Percentiles rank a stretch among this genome's conserved stretches.
Conservation (phyloP, 1,140 invertebrate species). For the Drosophila murphyi region DNA sequence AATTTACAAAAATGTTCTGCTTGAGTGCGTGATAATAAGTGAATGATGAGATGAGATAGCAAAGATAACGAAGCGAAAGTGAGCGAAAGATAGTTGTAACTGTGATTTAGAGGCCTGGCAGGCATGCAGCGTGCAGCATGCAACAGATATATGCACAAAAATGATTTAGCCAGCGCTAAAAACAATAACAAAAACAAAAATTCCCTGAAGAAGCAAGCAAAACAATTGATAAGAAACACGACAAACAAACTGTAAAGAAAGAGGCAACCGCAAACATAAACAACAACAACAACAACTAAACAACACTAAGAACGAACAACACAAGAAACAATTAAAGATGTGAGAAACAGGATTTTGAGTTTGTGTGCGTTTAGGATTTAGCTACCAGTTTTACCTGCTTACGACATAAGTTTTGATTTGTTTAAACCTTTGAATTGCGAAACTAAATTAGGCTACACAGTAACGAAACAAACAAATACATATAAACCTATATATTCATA, state of each 20-base stretch:
- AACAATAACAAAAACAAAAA: slow-evolving; percentile 43
- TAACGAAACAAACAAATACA: not conserved
- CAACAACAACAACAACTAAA: slow-evolving; percentile 32
- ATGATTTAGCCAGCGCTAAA: slow-evolving; percentile 33
- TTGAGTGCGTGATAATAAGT: slow-evolving; percentile 40
- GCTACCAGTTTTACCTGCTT: slow-evolving; percentile 83
- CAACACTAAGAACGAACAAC: slow-evolving; percentile 49
- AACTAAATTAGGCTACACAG: slow-evolving; percentile 17
- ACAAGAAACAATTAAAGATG: slow-evolving; percentile 22
- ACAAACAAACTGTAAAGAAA: slow-evolving; percentile 73
- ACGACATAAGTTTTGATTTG: slow-evolving; percentile 62
- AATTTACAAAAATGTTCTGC: slow-evolving; percentile 54
- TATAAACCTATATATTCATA: slow-evolving; percentile 11
- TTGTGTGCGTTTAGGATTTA: slow-evolving; percentile 49
- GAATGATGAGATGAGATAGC: slow-evolving; percentile 48
- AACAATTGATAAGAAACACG: slow-evolving; percentile 44
- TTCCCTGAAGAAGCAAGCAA: slow-evolving; percentile 52
- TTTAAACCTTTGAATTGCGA: slow-evolving; percentile 39
- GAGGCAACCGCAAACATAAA: slow-evolving; percentile 68
- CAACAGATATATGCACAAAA: slow-evolving; percentile 28
- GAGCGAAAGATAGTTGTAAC: slow-evolving; percentile 57
- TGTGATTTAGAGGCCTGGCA: slow-evolving; percentile 76
- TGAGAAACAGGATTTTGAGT: slow-evolving; percentile 23
- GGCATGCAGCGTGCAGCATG: slow-evolving; percentile 24
- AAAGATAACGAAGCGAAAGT: slow-evolving; percentile 27